Evolutionary conservation across 2,888 invertebrate species (phyloP), one percentile per base, ranked within the genome.

Genomic region (Diaperis boleti): DNA sequence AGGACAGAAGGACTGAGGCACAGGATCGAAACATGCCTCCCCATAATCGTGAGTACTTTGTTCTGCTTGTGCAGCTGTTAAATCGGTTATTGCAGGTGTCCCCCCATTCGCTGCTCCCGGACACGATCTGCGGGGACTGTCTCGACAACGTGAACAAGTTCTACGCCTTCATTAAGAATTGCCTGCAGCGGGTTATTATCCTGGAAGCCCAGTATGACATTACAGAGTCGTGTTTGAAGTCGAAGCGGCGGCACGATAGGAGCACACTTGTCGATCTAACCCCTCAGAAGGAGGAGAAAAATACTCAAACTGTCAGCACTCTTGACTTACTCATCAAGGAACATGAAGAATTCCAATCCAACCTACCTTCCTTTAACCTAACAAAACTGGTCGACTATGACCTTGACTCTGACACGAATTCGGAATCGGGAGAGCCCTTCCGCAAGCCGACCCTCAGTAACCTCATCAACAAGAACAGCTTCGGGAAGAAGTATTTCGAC

Each of bases 21-120:
- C 65, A 81, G 81, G 69, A 79, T 82, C 57, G 81, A 82, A 74
- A 81, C 81, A 69, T 82, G 81, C 71, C 73, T 82, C 59, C 81
- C 82, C 26, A 79, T 82, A 59, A 70, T 80, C 64, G 82, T 82
- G 74, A 78, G 81, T 79, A 62, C 50, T 57, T 29, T 17, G 37
- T 45, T 44, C 33, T 11, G n/a, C 5, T 22, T 45, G 49, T n/a
- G 14, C 26, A n/a, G 15, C 14, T 35, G 11, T 31, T 18, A 15
- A 31, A 10, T 11, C 1, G 20, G 1, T 18, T 39, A 5, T 54
- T 72, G 10, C 62, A 81, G 81, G 75, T 81, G 29, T 75, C 77
- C 2, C 77, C 74, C 42, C 74, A 79, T 66, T 78, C 75, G 54
- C 69, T 79, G 3, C 70, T 82, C 44, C 82, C 82, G 10, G 79